These are phyloP conservation scores for Drosophila leontia DNA, from an alignment of 1,140 invertebrate species.

Conservation along the genomic window DNA sequence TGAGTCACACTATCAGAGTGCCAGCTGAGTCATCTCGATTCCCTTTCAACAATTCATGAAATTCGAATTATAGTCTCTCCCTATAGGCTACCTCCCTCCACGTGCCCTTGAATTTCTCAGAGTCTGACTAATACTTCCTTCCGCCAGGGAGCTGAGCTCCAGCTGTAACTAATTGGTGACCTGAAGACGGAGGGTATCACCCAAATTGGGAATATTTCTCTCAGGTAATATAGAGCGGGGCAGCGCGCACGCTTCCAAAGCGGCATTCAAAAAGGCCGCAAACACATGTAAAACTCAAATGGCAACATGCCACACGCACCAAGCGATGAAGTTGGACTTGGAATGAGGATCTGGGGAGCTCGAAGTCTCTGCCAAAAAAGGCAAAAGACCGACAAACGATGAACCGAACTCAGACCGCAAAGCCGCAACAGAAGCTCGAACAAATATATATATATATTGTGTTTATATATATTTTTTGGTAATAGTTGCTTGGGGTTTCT, in stretches of 20 bases:
- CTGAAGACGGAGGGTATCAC: slow-evolving; percentile 9
- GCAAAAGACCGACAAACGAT: slow-evolving; percentile 68
- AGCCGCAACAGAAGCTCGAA: slow-evolving; percentile 80
- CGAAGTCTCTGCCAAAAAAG: slow-evolving; percentile 60
- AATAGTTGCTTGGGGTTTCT: slow-evolving; percentile 67
- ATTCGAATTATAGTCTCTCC: slow-evolving; percentile 40
- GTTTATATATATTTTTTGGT: slow-evolving; percentile 39
- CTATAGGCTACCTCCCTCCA: slow-evolving; percentile 11
- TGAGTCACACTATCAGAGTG: slow-evolving; percentile 48
- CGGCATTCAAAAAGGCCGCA: slow-evolving; percentile 73
- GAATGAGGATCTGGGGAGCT: slow-evolving; percentile 23
- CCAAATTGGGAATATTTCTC: slow-evolving; percentile 22
- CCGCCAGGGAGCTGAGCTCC: slow-evolving; percentile 38
- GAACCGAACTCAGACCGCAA: slow-evolving; percentile 60
- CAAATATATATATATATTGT: slow-evolving; percentile 49
- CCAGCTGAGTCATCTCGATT: slow-evolving; percentile 51
- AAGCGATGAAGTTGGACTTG: slow-evolving; percentile 44
- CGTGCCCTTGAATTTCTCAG: slow-evolving; percentile 57
- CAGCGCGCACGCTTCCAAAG: slow-evolving; percentile 43
- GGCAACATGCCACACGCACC: slow-evolving; percentile 81
- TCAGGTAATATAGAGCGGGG: slow-evolving; percentile 44
- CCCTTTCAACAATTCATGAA: slow-evolving; percentile 61
- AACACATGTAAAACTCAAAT: slow-evolving; percentile 83
- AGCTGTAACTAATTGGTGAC: slow-evolving; percentile 72
- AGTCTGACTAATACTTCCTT: slow-evolving; percentile 80